Percentiles rank a stretch among this genome's conserved stretches.
These are phyloP conservation scores for Phasia obesa DNA, from an alignment of 2,888 invertebrate species.

Conservation along the genomic window DNA sequence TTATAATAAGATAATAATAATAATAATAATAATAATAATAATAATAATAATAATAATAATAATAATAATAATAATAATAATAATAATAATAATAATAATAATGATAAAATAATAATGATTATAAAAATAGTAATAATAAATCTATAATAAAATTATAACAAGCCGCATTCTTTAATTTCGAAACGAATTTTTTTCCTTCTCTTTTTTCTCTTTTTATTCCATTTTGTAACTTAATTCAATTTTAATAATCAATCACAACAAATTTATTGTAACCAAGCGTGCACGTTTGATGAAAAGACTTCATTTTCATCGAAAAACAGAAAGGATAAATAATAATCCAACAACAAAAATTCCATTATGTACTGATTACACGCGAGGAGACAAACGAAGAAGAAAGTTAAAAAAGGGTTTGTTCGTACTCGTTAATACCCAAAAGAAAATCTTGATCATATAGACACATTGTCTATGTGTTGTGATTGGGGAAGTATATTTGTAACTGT, in stretches of 20 bases:
- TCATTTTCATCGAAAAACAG: constrained; percentile 51
- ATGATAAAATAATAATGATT: no score
- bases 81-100: no score
- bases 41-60: no score
- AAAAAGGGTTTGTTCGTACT: constrained; percentile 58
- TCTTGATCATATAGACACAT: constrained; percentile 65
- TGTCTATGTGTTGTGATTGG: constrained; percentile 53
- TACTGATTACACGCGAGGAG: constrained; percentile 8
- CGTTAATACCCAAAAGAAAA: constrained; percentile 55
- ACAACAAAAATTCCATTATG: constrained; percentile 36
- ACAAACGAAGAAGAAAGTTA: not conserved
- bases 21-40: no score
- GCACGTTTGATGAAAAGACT: not conserved
- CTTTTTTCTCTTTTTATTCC: not conserved
- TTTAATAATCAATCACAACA: constrained; percentile 22
- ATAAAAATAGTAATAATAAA: no score
- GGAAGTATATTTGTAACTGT: constrained; percentile 62
- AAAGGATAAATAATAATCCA: constrained; percentile 70
- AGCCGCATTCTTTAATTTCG: not conserved
- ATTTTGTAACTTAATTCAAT: constrained; percentile 9
- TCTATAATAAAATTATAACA: no score
- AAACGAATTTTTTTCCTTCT: not conserved
- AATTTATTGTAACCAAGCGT: constrained; percentile 23
- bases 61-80: no score
- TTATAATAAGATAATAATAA: no score